A percentile compares a stretch with the other conserved stretches of the same genome.
Evolutionary conservation across 2,113 vertebrate species (phyloP).

Genomic region (Cryptomyrus ogoouensis): DNA sequence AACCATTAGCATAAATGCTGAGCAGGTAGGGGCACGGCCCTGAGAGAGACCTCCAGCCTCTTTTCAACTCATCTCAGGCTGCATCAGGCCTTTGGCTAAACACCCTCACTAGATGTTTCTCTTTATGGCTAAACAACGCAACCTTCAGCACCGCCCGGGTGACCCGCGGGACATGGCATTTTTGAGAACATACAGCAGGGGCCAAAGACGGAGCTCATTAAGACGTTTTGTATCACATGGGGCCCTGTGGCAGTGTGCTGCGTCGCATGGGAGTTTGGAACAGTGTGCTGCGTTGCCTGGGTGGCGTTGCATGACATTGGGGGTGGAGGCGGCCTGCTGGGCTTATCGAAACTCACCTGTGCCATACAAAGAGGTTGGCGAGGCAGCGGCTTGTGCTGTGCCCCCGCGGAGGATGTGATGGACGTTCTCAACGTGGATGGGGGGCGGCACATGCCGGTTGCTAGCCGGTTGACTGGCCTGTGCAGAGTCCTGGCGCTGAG

Average conservation of each 20-base stretch:
- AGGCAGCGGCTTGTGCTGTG: background rate
- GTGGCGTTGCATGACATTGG: too few relatives aligned
- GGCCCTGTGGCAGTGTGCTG: background rate
- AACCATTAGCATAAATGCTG: background rate
- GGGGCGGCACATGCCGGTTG: background rate
- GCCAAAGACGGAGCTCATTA: constrained; percentile 46
- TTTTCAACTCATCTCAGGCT: background rate
- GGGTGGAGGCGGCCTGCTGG: background rate
- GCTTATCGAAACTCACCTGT: background rate
- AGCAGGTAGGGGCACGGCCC: background rate
- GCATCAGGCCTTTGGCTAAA: constrained; percentile 22
- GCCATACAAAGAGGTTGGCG: background rate
- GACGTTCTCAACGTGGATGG: too few relatives aligned
- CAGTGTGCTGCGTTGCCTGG: background rate
- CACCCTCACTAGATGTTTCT: constrained; percentile 11
- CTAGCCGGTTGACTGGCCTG: background rate
- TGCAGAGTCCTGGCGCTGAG: background rate
- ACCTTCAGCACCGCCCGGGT: constrained; percentile 21
- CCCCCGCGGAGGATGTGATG: background rate
- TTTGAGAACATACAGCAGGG: constrained; percentile 45
- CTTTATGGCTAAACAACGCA: constrained; percentile 17
- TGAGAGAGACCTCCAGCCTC: background rate
- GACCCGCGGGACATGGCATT: constrained; percentile 41
- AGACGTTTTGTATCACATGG: constrained; percentile 9
- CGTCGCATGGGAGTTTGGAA: background rate